Evolutionary conservation across 2,797 vertebrate genomes (phyloP).

Genomic region (Syncerus caffer): DNA sequence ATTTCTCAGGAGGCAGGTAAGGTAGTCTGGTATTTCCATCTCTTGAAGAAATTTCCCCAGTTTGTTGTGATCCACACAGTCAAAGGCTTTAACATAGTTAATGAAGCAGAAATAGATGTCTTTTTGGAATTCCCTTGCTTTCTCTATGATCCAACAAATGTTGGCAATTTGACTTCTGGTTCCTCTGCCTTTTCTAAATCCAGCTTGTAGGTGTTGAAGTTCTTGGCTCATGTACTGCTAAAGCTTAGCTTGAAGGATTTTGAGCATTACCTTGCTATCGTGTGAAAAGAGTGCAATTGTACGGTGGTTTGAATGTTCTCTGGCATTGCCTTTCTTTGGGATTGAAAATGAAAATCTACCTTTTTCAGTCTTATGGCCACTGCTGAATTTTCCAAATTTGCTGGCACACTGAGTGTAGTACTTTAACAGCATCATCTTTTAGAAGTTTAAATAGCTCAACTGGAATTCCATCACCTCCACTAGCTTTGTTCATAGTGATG

Average conservation of each 20-base stretch:
- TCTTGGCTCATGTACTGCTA: neutral
- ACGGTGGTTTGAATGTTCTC: neutral
- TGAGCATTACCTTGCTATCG: neutral
- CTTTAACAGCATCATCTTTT: neutral
- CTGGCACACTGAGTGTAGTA: neutral
- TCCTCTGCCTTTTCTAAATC: neutral
- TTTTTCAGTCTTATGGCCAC: neutral
- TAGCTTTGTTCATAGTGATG: neutral
- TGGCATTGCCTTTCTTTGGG: neutral
- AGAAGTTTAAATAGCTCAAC: neutral
- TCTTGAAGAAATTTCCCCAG: neutral
- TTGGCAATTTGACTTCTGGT: neutral
- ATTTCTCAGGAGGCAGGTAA: neutral
- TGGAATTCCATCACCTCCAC: neutral
- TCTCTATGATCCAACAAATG: neutral
- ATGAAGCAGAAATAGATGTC: neutral
- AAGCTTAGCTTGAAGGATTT: neutral
- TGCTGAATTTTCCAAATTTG: neutral
- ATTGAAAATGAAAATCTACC: neutral
- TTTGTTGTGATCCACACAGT: neutral
- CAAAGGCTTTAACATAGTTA: neutral
- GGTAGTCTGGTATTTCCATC: neutral
- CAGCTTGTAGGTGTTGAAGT: neutral
- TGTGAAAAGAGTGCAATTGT: neutral
- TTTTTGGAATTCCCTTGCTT: neutral